Evolutionary conservation across 1,140 invertebrate species (phyloP).

Genomic region (Calliopsis andreniformis): DNA sequence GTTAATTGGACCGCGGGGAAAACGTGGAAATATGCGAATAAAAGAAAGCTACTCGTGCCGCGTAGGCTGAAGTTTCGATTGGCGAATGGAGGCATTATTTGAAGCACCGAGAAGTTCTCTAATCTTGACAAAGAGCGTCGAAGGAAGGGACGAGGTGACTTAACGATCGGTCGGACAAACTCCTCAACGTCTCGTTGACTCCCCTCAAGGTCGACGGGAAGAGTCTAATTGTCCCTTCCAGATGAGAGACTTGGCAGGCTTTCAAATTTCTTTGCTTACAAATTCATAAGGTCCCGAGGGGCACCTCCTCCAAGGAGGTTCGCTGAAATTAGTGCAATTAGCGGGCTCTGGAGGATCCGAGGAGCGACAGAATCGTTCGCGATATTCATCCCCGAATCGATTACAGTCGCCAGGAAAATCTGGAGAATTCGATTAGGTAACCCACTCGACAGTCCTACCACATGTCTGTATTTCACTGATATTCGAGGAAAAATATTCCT

Average conservation of each 20-base stretch:
- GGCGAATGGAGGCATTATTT: constrained; percentile 37
- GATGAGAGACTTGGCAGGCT: constrained; percentile 43
- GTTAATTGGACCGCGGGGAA: no score
- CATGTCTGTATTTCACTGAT: no score
- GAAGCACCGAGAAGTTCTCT: constrained; percentile 40
- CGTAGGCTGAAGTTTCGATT: background rate
- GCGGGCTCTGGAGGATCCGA: background rate
- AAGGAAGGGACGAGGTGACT: constrained; percentile 41
- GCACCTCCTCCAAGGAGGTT: constrained; percentile 28
- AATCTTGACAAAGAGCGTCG: constrained; percentile 37
- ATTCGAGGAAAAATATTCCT: no score
- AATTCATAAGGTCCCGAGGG: constrained; percentile 57
- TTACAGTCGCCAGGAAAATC: background rate
- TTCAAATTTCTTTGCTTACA: constrained; percentile 57
- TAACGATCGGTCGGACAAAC: constrained; percentile 55
- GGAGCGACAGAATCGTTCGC: background rate
- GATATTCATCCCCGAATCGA: constrained; percentile 30
- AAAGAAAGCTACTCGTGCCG: background rate
- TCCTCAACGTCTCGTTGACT: constrained; percentile 55
- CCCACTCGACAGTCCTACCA: no score
- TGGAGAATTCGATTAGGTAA: no score
- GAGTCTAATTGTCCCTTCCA: constrained; percentile 62
- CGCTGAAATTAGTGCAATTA: constrained; percentile 58
- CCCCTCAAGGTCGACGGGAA: constrained; percentile 56
- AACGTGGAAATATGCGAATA: background rate